Conservation (phyloP, 2,888 invertebrate species). For the Dusona sp. region DNA sequence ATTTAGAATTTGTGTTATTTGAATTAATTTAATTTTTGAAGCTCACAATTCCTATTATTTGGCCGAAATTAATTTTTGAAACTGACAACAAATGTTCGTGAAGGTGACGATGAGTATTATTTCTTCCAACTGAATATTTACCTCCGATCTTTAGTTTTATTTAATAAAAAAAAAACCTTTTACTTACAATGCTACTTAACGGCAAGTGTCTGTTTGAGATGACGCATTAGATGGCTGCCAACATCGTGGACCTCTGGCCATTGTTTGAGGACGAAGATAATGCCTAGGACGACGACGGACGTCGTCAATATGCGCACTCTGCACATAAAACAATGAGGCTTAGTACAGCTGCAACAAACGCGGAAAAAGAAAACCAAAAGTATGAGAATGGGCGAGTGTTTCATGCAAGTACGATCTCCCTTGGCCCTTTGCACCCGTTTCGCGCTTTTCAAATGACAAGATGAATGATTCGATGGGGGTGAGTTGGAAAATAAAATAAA, state of each 20-base stretch:
- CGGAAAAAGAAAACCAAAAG: slow-evolving; percentile 79
- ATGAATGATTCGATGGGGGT: slow-evolving; percentile 62
- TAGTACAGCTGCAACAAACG: slow-evolving; percentile 84
- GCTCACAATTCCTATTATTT: not conserved
- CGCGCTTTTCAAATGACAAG: slow-evolving; percentile 54
- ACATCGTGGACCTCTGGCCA: slow-evolving; percentile 96
- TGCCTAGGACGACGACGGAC: slow-evolving; percentile 91
- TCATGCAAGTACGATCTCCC: slow-evolving; percentile 70
- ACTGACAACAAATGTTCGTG: not conserved
- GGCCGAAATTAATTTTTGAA: not conserved
- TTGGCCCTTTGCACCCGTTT: slow-evolving; percentile 53
- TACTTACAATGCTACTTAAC: slow-evolving; percentile 87
- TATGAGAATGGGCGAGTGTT: slow-evolving; percentile 76
- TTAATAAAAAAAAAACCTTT: slow-evolving; percentile 64
- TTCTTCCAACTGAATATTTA: too few relatives aligned
- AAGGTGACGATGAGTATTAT: too few relatives aligned
- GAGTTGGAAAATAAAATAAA: slow-evolving; percentile 62
- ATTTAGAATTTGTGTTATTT: too few relatives aligned
- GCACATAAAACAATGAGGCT: slow-evolving; percentile 85
- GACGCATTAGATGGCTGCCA: slow-evolving; percentile 91
- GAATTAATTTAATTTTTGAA: not conserved
- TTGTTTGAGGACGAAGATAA: slow-evolving; percentile 94
- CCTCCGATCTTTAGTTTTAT: slow-evolving; percentile 60
- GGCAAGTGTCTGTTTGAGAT: slow-evolving; percentile 92
- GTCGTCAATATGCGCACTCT: slow-evolving; percentile 95